Evolutionary conservation across 2,797 vertebrate species (phyloP), one percentile per base, ranked within the genome.

Genomic region (Myotis myotis): DNA sequence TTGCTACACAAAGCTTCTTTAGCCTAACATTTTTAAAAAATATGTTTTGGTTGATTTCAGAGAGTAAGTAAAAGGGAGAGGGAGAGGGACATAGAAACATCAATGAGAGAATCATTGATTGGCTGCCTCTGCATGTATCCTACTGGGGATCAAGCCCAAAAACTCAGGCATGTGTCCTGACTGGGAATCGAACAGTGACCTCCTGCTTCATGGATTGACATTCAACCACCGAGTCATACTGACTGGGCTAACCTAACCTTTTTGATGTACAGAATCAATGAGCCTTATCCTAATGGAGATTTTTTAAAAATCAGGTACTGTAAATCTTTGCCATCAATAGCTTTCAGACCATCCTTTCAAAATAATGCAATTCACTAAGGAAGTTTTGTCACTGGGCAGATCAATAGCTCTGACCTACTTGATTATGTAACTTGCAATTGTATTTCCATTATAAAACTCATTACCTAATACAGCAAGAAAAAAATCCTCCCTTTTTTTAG

Each of bases 381-480:
- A 91, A 83, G 68, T 83, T 76, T 44, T 33, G 47, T 87, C 89
- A 93, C 75, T 30, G 30, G 23, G 55, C 44, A 78, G 38, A 71
- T 97, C 94, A 94, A 97, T 87, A 97, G 68, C 81, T 66, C 64
- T 79, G 62, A 96, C 93, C 80, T 51, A 88, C 86, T 87, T 89
- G 64, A 89, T 95, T 95, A 92, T 76, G 55, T 94, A 97, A 94
- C 66, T 64, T 51, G 53, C 41, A 94, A 36, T 96, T 82, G 33
- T 89, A 19, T 72, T 96, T 95, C 62, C 90, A 74, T 95, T 96
- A 95, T 79, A 93, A 92, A 95, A 96, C 51, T 84, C 76, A 96
- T 95, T 96, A 92, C 62, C 68, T 62, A 74, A 71, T 82, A 74
- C 23, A 82, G 64, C 49, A 70, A 96, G 64, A 74, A 49, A 64